Percentiles rank a stretch among this genome's conserved stretches.
phyloP scores from a whole-genome alignment of 1,140 invertebrate genomes.

The Apis dorsata region DNA sequence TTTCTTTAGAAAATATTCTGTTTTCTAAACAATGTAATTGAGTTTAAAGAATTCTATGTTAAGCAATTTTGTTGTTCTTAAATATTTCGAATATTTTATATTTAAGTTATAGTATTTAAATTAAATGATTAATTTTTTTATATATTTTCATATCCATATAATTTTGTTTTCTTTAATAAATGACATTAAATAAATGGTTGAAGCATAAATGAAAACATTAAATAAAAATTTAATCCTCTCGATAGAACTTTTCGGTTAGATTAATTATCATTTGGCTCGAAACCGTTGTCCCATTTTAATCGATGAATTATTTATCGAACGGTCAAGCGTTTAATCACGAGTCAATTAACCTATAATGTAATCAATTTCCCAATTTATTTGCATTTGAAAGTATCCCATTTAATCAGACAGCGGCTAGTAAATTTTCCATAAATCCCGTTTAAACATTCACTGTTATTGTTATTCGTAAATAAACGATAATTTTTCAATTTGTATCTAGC shows the following conservation, averaged over 20 bases:
- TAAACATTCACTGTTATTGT: background rate
- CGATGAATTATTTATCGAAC: slow-evolving; percentile 22
- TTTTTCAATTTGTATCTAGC: background rate
- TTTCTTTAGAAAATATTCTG: background rate
- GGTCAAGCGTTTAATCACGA: background rate
- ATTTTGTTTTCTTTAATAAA: background rate
- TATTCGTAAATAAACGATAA: background rate
- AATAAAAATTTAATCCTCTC: background rate
- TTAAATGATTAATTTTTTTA: background rate
- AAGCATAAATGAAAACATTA: too few species aligned
- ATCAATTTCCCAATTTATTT: background rate
- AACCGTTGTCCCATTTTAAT: background rate
- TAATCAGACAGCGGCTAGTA: background rate
- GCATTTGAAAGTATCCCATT: background rate
- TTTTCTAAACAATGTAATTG: background rate
- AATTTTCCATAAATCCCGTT: slow-evolving; percentile 14
- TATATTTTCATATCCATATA: background rate
- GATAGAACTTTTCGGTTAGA: background rate
- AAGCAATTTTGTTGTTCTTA: too few species aligned
- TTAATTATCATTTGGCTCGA: background rate
- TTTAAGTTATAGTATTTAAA: too few species aligned
- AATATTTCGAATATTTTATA: too few species aligned
- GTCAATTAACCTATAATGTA: slow-evolving; percentile 13
- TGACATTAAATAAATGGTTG: background rate
- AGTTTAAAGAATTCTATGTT: too few species aligned